phyloP scores from a whole-genome alignment of 2,113 vertebrate species.

The Brachirus orientalis region DNA sequence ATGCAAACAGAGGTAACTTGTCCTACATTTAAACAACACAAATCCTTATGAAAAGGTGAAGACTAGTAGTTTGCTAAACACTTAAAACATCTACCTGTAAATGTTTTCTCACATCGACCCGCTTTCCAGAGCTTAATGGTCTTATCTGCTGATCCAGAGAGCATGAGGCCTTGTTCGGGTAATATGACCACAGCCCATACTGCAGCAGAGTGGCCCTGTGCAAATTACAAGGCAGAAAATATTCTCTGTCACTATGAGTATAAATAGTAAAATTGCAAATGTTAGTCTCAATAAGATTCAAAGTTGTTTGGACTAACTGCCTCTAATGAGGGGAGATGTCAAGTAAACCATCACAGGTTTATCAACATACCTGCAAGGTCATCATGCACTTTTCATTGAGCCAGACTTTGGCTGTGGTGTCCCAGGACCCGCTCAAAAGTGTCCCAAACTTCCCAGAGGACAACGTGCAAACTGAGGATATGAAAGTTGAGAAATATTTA shows the following conservation, averaged over 20 bases:
- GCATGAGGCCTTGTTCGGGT: slow-evolving; percentile 95
- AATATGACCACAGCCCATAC: slow-evolving; percentile 96
- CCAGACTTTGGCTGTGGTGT: slow-evolving; percentile 97
- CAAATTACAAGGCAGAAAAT: slow-evolving; percentile 21
- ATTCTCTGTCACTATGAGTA: neutral
- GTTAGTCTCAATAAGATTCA: neutral
- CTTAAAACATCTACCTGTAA: slow-evolving; percentile 82
- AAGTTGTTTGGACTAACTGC: too few species aligned
- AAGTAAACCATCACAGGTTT: neutral
- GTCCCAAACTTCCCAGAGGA: slow-evolving; percentile 97
- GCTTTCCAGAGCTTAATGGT: slow-evolving; percentile 98
- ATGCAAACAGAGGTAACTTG: neutral
- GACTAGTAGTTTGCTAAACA: neutral
- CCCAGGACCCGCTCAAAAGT: slow-evolving; percentile 97
- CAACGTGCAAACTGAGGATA: slow-evolving; percentile 89
- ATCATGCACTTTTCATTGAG: slow-evolving; percentile 98
- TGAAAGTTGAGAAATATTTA: neutral
- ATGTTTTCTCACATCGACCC: slow-evolving; percentile 93
- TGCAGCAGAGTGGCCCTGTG: slow-evolving; percentile 92
- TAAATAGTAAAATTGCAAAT: neutral
- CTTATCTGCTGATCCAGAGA: slow-evolving; percentile 97
- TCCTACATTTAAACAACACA: neutral
- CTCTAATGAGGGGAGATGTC: too few species aligned
- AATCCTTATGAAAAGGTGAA: neutral
- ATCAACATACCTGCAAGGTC: slow-evolving; percentile 90